Conservation (phyloP, 1,140 invertebrate genomes). For the Doryteuthis pealeii region DNA sequence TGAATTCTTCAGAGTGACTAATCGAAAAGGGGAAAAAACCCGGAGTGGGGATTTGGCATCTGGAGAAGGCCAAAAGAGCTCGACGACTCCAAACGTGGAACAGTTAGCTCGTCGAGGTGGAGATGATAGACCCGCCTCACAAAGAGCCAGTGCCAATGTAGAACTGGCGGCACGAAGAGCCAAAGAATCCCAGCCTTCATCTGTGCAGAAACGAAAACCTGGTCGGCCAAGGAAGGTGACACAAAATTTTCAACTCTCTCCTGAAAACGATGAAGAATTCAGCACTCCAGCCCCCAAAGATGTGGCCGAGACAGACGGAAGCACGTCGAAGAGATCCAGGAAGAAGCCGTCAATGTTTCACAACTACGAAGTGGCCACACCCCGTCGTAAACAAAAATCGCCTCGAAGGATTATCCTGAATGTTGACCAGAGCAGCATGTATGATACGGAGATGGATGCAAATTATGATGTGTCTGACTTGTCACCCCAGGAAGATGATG, state of each 20-base stretch:
- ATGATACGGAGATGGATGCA: neutral
- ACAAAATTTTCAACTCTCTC: neutral
- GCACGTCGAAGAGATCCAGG: neutral
- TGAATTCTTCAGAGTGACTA: neutral
- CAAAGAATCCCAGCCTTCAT: neutral
- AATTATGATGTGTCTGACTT: neutral
- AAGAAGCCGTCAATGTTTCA: neutral
- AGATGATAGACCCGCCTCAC: neutral
- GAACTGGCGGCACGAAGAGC: neutral
- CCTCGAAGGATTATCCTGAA: neutral
- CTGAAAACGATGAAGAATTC: neutral
- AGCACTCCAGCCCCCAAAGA: neutral
- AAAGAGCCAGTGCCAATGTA: neutral
- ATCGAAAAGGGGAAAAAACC: neutral
- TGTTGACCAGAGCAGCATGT: constrained; percentile 5
- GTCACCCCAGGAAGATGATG: no score
- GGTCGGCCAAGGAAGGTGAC: neutral
- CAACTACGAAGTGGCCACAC: neutral
- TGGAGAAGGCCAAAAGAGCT: neutral
- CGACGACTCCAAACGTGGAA: neutral
- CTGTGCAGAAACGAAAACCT: neutral
- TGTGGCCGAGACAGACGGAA: neutral
- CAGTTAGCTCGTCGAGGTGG: neutral
- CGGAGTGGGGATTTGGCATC: neutral
- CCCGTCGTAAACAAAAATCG: constrained; percentile 5